Evolutionary conservation across 2,888 invertebrate genomes (phyloP).

Genomic region (Ophioninae sp.): DNA sequence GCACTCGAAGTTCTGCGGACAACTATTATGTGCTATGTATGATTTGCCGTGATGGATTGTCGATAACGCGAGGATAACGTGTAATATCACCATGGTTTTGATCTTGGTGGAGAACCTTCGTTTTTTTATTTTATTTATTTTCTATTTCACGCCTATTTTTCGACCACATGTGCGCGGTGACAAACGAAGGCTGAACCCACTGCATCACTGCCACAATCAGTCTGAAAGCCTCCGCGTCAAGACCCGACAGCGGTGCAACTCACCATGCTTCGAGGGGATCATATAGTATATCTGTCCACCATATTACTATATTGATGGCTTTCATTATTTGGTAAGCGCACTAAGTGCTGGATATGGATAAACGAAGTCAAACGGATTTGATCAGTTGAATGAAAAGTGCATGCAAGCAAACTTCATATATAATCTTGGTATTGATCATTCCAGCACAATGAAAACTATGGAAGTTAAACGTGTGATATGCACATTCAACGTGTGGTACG

Average conservation of each 20-base stretch:
- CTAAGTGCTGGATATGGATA: neutral
- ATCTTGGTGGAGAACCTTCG: constrained; percentile 31
- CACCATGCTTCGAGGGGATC: constrained; percentile 50
- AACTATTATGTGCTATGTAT: constrained; percentile 28
- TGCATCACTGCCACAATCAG: constrained; percentile 44
- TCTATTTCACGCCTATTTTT: constrained; percentile 54
- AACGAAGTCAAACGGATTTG: neutral
- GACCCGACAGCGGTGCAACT: constrained; percentile 31
- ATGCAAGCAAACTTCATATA: neutral
- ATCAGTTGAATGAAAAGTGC: neutral
- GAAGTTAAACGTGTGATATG: too few species aligned
- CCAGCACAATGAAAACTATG: neutral
- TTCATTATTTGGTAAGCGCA: constrained; percentile 2
- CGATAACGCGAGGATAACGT: constrained; percentile 53
- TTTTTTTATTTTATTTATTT: constrained; percentile 54
- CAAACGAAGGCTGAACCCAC: constrained; percentile 34
- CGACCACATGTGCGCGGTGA: constrained; percentile 40
- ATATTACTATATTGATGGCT: constrained; percentile 4
- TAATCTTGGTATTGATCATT: neutral
- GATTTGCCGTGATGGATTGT: constrained; percentile 59
- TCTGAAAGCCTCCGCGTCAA: constrained; percentile 41
- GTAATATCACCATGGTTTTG: constrained; percentile 54
- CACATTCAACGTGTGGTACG: too few species aligned
- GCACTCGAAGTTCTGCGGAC: constrained; percentile 18
- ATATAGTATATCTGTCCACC: constrained; percentile 10